These are phyloP conservation scores for Conger conger DNA, from an alignment of 2,113 vertebrate genomes.

Conservation along the genomic window DNA sequence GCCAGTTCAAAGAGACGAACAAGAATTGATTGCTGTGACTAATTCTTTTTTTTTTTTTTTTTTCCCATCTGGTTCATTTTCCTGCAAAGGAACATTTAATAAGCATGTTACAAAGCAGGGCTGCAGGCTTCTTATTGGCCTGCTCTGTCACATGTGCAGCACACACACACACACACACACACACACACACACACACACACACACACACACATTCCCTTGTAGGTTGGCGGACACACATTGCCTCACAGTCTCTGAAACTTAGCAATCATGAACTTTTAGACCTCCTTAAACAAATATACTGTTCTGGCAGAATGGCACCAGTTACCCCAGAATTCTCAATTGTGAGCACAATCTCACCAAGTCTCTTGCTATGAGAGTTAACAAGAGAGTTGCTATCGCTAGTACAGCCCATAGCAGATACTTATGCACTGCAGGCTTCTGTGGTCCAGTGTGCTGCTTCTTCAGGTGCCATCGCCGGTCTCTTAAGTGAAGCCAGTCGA, in stretches of 20 bases:
- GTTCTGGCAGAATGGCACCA: neutral
- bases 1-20: slow-evolving; percentile 63
- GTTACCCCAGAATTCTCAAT: slow-evolving; percentile 24
- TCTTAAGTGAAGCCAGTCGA: neutral
- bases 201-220: slow-evolving; percentile 23
- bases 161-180: slow-evolving; percentile 43
- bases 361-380: too few species aligned
- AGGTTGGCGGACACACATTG: neutral
- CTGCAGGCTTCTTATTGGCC: slow-evolving; percentile 51
- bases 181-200: slow-evolving; percentile 38
- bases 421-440: slow-evolving; percentile 15
- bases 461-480: neutral
- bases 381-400: too few species aligned
- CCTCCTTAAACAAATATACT: neutral
- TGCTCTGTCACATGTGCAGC: slow-evolving; percentile 39
- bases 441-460: neutral
- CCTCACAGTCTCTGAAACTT: neutral
- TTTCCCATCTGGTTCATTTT: slow-evolving; percentile 68
- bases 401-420: slow-evolving; percentile 33
- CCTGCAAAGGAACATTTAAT: slow-evolving; percentile 60
- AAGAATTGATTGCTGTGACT: slow-evolving; percentile 68
- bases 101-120: slow-evolving; percentile 60
- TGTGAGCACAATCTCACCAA: slow-evolving; percentile 27
- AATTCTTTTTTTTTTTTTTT: slow-evolving; percentile 54
- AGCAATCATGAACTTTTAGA: neutral